Evolutionary conservation across 2,888 invertebrate species (phyloP), one percentile per base, ranked within the genome.

Genomic region (Eupithecia pulchellata): DNA sequence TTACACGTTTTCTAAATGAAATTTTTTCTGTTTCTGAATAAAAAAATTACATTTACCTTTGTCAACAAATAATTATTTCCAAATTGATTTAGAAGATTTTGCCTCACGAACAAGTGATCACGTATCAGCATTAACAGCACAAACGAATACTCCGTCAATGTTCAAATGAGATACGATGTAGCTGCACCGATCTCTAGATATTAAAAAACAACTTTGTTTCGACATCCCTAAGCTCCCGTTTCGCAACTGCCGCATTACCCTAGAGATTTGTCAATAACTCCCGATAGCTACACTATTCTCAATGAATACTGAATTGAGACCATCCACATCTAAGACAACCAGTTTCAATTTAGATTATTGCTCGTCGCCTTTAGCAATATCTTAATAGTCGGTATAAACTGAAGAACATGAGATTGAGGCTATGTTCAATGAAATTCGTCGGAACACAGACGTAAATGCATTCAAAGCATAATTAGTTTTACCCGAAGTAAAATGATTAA

Each of bases 321-420:
- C 84, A 81, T 81, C 83, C 80, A 71, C 65, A 72, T 71, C 73
- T 65, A 13, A 66, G 66, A 81, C 83, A 86, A 90, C 84, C 88
- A 87, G 86, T 91, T 93, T 89, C 92, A 92, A 93, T 93, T 93
- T 89, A 91, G 91, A 91, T 91, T 90, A 92, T 89, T 91, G 84
- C 89, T 85, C 73, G 79, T 76, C 78, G 76, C 77, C 79, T 79
- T 60, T 66, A 84, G 83, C 84, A 85, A 87, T 87, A 84, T 86
- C 86, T 84, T 86, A 84, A 85, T 84, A 85, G 81, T 25, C 11
- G 25, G 27, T 42, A 47, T 66, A 69, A 69, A 66, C 60, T 69
- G 30, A 66, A 69, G 72, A 63, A 63, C 66, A 63, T 14, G 57
- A 72, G 25, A 29, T 57, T 29, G 47, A 27, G 14, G 58, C 58